phyloP scores from a whole-genome alignment of 2,113 vertebrate species.

The Pomatostomus ruficeps region DNA sequence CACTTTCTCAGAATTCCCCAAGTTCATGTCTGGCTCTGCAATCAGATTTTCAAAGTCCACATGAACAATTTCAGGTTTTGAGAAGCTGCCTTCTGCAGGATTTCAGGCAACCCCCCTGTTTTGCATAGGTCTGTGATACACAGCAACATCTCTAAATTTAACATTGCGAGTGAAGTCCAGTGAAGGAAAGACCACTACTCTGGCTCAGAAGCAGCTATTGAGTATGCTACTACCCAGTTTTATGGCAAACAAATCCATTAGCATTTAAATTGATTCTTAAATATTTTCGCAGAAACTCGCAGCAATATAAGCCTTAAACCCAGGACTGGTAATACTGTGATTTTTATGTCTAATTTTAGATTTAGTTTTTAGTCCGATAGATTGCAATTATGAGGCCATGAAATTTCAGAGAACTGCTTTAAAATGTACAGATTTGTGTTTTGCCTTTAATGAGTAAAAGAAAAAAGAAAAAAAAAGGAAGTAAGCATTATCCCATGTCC shows the following conservation, averaged over 20 bases:
- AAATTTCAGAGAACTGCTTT: background rate
- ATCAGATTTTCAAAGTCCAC: background rate
- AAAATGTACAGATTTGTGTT: conserved; percentile 24
- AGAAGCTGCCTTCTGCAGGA: background rate
- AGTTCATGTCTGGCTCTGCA: background rate
- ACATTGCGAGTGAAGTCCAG: background rate
- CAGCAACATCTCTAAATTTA: background rate
- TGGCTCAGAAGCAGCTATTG: background rate
- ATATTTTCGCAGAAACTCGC: conserved; percentile 30
- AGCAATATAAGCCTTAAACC: conserved; percentile 23
- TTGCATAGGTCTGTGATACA: background rate
- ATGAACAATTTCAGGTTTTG: background rate
- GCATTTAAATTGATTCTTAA: conserved; percentile 61
- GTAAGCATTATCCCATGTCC: background rate
- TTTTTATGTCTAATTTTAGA: conserved; percentile 44
- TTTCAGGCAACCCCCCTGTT: background rate
- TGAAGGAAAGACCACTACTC: background rate
- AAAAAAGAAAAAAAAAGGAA: background rate
- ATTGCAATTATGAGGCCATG: background rate
- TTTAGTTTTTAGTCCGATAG: background rate
- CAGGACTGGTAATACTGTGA: background rate
- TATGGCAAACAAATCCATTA: conserved; percentile 36
- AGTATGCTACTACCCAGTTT: background rate
- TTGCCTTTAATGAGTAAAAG: background rate
- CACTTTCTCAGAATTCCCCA: background rate